Evolutionary conservation across 35 echinoderm and acorn worm genomes (phyloP).

Genomic region (Chiridota heheva): DNA sequence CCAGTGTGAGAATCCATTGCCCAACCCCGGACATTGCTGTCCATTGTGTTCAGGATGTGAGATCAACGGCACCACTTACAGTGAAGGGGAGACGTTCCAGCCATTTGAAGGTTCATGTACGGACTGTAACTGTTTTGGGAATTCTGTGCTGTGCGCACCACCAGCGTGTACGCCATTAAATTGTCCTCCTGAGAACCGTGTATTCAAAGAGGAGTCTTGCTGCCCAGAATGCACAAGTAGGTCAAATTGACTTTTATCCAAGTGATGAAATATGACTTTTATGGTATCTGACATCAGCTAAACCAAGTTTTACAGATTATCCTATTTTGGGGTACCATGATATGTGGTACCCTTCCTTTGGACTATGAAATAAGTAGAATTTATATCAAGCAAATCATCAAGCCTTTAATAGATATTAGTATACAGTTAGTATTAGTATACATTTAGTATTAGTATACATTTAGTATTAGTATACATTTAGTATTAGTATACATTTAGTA

Average conservation of each 20-base stretch:
- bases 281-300: no score
- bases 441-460: no score
- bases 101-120: slow-evolving; percentile 32
- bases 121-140: slow-evolving; percentile 1
- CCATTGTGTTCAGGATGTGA: slow-evolving; percentile 53
- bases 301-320: no score
- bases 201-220: slow-evolving; percentile 17
- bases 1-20: slow-evolving; percentile 46
- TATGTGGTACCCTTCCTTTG: no score
- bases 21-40: slow-evolving; percentile 54
- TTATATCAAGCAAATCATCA: no score
- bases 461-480: no score
- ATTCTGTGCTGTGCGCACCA: not conserved
- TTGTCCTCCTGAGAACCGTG: slow-evolving; percentile 17
- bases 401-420: no score
- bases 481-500: no score
- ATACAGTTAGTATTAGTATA: no score
- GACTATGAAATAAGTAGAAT: no score
- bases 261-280: not conserved
- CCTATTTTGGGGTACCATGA: no score
- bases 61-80: slow-evolving; percentile 1
- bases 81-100: not conserved
- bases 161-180: not conserved
- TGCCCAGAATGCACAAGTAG: slow-evolving; percentile 24
- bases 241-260: not conserved